phyloP scores from a whole-genome alignment of 2,113 vertebrate species.

The Conger conger region DNA sequence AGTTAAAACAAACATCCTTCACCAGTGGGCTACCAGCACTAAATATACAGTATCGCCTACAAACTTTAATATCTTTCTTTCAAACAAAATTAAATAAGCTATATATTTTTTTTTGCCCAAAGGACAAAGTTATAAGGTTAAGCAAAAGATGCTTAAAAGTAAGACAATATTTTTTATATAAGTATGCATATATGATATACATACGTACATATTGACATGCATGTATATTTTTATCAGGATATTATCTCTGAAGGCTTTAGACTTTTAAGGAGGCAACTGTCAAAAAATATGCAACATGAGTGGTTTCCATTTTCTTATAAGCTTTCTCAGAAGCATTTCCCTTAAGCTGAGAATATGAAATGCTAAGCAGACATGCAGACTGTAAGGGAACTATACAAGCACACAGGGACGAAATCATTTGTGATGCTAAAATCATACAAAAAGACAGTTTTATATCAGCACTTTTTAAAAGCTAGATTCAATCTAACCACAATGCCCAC shows the following conservation, averaged over 20 bases:
- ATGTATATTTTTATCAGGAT: constrained; percentile 32
- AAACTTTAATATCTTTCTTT: constrained; percentile 28
- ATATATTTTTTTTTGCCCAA: constrained; percentile 43
- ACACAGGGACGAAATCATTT: not conserved
- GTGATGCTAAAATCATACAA: too few species aligned
- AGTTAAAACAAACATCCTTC: not conserved
- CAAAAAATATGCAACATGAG: constrained; percentile 31
- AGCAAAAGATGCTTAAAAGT: constrained; percentile 51
- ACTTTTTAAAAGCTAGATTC: not conserved
- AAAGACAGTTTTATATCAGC: too few species aligned
- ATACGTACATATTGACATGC: constrained; percentile 43
- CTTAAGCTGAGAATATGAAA: constrained; percentile 58
- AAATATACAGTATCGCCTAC: constrained; percentile 22
- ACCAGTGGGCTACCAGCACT: constrained; percentile 12
- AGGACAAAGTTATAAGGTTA: constrained; percentile 47
- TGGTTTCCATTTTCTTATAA: constrained; percentile 21
- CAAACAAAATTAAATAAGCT: constrained; percentile 64
- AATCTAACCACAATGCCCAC: not conserved
- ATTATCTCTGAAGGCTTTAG: constrained; percentile 62
- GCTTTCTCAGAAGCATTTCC: not conserved
- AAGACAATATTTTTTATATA: constrained; percentile 33
- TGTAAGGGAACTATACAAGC: constrained; percentile 29
- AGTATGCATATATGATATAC: constrained; percentile 42
- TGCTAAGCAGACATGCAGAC: constrained; percentile 61
- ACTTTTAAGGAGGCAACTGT: constrained; percentile 41